These are phyloP conservation scores for Cremastinae sp. DNA, from an alignment of 2,888 invertebrate species.

Conservation along the genomic window DNA sequence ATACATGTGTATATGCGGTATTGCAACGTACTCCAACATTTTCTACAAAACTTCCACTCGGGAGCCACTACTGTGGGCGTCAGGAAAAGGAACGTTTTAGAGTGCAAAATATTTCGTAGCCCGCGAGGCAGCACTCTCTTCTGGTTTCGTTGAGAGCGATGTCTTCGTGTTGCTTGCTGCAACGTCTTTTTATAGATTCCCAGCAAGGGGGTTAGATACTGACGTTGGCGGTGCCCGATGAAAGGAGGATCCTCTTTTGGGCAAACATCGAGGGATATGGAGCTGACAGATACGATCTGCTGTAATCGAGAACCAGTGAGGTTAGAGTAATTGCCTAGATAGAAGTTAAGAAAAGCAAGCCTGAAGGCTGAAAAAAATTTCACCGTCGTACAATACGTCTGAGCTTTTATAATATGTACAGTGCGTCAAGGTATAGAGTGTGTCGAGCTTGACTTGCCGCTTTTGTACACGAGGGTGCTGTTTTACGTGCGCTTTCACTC, in stretches of 20 bases:
- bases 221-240: conserved; percentile 13
- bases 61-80: conserved; percentile 37
- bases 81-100: conserved; percentile 31
- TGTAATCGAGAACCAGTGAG: conserved; percentile 49
- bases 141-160: conserved; percentile 34
- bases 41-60: conserved; percentile 38
- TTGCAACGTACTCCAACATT: conserved; percentile 39
- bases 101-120: conserved; percentile 56
- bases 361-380: conserved; percentile 22
- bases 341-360: conserved; percentile 26
- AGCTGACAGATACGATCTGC: conserved; percentile 56
- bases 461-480: conserved; percentile 38
- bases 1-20: neutral
- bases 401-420: conserved; percentile 24
- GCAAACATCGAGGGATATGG: conserved; percentile 45
- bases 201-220: conserved; percentile 1
- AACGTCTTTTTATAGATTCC: conserved; percentile 51
- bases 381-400: conserved; percentile 10
- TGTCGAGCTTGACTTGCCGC: conserved; percentile 42
- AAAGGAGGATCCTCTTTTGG: conserved; percentile 47
- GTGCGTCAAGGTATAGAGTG: conserved; percentile 39
- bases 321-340: conserved; percentile 22
- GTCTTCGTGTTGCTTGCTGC: conserved; percentile 42
- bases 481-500: conserved; percentile 35
- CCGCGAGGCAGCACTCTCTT: neutral